Evolutionary conservation across 2,888 invertebrate genomes (phyloP).

Genomic region (Nephrotoma flavescens): DNA sequence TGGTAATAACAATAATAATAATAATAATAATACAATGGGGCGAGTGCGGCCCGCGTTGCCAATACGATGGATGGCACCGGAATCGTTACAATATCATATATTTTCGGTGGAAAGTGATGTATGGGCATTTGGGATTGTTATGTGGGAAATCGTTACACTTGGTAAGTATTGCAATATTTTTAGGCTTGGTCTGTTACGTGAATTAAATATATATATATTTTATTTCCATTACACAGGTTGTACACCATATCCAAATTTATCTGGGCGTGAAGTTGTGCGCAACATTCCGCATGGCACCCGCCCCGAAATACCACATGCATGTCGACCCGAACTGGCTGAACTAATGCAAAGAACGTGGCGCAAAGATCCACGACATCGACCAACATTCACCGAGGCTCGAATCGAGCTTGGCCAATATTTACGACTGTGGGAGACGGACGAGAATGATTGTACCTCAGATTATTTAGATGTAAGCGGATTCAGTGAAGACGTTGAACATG

Average conservation of each 20-base stretch:
- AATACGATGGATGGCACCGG: constrained; percentile 69
- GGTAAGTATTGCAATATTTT: constrained; percentile 33
- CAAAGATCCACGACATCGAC: constrained; percentile 55
- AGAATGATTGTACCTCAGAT: constrained; percentile 26
- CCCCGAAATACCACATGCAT: constrained; percentile 64
- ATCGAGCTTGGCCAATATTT: constrained; percentile 28
- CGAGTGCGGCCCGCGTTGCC: constrained; percentile 26
- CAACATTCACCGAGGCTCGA: constrained; percentile 48
- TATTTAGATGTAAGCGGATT: constrained; percentile 33
- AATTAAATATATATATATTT: no score
- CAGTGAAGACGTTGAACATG: constrained; percentile 32
- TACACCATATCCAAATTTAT: constrained; percentile 74
- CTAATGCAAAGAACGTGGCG: constrained; percentile 49
- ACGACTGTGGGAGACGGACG: constrained; percentile 31
- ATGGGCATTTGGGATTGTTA: constrained; percentile 73
- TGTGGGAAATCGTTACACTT: constrained; percentile 79
- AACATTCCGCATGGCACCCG: constrained; percentile 64
- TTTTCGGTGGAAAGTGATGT: constrained; percentile 73
- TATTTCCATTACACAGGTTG: constrained; percentile 41
- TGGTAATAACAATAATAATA: constrained; percentile 14
- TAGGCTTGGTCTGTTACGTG: background rate
- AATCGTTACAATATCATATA: constrained; percentile 60
- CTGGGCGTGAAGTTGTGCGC: constrained; percentile 68
- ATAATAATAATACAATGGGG: constrained; percentile 11
- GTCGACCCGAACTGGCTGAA: constrained; percentile 52